Evolutionary conservation across 2,888 invertebrate genomes (phyloP).

Genomic region (Drosophila infuscata): DNA sequence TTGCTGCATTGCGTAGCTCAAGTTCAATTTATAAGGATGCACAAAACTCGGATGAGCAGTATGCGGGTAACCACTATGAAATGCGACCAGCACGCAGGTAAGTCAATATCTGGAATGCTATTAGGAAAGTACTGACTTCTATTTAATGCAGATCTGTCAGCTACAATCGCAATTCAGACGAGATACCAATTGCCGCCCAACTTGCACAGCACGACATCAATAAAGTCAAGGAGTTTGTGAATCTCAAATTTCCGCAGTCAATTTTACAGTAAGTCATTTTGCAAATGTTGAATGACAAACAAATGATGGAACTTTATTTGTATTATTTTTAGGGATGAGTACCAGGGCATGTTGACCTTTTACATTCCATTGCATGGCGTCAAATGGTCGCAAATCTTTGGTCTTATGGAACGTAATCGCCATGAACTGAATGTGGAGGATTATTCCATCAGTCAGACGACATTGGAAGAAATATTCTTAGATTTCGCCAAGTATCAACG

Average conservation of each 20-base stretch:
- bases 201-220: constrained; percentile 61
- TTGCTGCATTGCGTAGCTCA: not conserved
- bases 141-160: constrained; percentile 8
- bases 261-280: constrained; percentile 76
- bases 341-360: constrained; percentile 90
- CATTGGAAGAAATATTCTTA: constrained; percentile 92
- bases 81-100: not conserved
- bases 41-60: not conserved
- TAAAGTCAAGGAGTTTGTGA: constrained; percentile 78
- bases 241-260: constrained; percentile 72
- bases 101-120: constrained; percentile 4
- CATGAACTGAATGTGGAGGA: constrained; percentile 88
- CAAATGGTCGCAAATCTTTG: constrained; percentile 90
- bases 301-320: not conserved
- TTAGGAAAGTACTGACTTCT: not conserved
- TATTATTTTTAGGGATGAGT: constrained; percentile 87
- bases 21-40: not conserved
- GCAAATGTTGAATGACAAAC: not conserved
- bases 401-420: constrained; percentile 89
- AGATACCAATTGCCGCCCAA: constrained; percentile 46
- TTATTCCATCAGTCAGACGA: constrained; percentile 92
- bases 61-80: not conserved
- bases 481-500: constrained; percentile 88
- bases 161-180: constrained; percentile 36
- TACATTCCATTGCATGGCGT: constrained; percentile 87